Evolutionary conservation across 2,888 invertebrate genomes (phyloP), one percentile per base, ranked within the genome.

Genomic region (Amphipoea lucens): DNA sequence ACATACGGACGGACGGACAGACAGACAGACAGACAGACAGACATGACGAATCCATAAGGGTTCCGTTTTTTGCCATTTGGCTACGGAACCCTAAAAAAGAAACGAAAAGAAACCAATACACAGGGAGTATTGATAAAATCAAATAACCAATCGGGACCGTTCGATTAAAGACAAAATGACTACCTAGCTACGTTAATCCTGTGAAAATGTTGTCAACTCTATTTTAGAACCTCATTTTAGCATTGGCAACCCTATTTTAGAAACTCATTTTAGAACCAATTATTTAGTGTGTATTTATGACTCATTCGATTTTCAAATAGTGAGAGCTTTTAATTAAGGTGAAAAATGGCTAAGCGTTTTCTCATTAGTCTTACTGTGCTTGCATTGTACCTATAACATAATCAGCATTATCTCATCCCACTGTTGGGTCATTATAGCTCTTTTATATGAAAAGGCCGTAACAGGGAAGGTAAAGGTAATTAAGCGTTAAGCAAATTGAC

Each of bases 61-160:
- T n/a, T n/a, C n/a, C n/a, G n/a, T n/a, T n/a, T n/a, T n/a, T n/a
- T n/a, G n/a, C n/a, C n/a, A n/a, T n/a, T n/a, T n/a, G n/a, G n/a
- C n/a, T n/a, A n/a, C n/a, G n/a, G n/a, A n/a, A n/a, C n/a, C n/a
- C n/a, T n/a, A n/a, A n/a, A n/a, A 29, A 29, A 29, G 29, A 29
- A 29, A 29, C 29, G 29, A 29, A 36, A 36, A 36, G 63, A 80
- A 74, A 60, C 71, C 45, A 60, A 60, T 74, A 74, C 73, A 23
- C 57, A 42, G 73, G 62, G 45, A 66, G 66, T 63, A 63, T 36
- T 42, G 84, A 84, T 84, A 84, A 73, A 73, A 84, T 84, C 83
- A 76, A 70, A 29, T 74, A 73, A 84, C 23, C 23, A 70, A 76
- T 70, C 20, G 51, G 20, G 45, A 48, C 54, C n/a, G 62, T 71